Base-by-base conservation (phyloP, 2,797 vertebrate species). In the Fistularia tabacaria region DNA sequence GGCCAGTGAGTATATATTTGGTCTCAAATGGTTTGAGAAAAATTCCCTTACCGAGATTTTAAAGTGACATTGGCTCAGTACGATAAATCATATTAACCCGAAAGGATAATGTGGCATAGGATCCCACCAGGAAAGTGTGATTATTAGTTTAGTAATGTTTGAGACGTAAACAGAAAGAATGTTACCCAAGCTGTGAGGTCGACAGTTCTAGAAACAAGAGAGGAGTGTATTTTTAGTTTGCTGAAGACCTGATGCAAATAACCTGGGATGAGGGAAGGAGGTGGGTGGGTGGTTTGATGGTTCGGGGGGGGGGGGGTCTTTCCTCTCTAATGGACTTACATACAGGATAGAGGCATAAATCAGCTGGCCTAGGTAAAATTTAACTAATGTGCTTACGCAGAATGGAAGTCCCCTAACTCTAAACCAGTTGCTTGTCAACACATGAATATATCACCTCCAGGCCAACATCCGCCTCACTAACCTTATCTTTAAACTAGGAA, bases 221-320 rank as follows among this genome's bases (percentile, higher is more conserved):
- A 79, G 71, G 49, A 69, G 75, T 41, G 71, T 86, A 87, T 87
- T 87, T 87, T 76, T 87, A 84, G 84, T 79, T 49, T 74, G 53
- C 62, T 59, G 49, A 38, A 62, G 69, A 71, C 62, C 66, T 40
- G 59, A 71, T 66, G 59, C 59, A 66, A 61, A 69, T 72, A 62
- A 66, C 64, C 56, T 46, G 37, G 48, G 15, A 13, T 43, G 51
- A 39, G 38, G 15, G 57, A 55, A 51, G 62, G 48, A n/a, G 36
- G 37, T 6, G 15, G 46, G 14, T 25, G 15, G n/a, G 8, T 7
- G 14, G 9, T 14, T 11, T 9, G 4, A 10, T 1, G 15, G 47
- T 12, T 4, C 9, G 36, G 7, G 25, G 25, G 36, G n/a, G 36
- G 7, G 25, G 25, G 36, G 10, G 10, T 6, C 10, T 12, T 9